phyloP scores from a whole-genome alignment of 2,113 vertebrate species.

The Theropithecus gelada region DNA sequence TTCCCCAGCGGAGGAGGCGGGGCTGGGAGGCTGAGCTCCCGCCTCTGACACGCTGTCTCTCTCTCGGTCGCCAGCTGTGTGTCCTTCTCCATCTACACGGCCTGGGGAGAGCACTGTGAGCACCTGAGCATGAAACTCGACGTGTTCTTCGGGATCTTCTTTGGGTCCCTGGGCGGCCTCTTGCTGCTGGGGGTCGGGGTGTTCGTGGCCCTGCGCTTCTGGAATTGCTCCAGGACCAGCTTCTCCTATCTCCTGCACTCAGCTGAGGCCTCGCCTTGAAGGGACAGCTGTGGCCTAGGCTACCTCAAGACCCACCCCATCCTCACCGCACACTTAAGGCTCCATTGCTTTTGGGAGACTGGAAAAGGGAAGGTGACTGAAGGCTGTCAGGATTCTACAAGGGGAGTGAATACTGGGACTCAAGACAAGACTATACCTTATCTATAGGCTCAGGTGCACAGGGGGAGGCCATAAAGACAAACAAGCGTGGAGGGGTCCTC shows the following conservation, averaged over 20 bases:
- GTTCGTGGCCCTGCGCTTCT: neutral
- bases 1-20: too few species aligned
- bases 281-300: neutral
- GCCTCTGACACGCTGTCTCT: neutral
- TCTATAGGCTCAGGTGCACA: neutral
- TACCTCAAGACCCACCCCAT: neutral
- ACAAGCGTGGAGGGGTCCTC: neutral
- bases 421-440: neutral
- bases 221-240: fast-evolving
- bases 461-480: neutral
- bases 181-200: constrained; percentile 47
- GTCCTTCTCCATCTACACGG: constrained; percentile 43
- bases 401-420: neutral
- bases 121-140: constrained; percentile 70
- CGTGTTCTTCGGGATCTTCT: constrained; percentile 79
- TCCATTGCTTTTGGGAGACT: neutral
- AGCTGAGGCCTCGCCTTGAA: neutral
- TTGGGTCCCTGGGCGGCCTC: constrained; percentile 75
- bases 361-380: neutral
- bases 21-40: neutral
- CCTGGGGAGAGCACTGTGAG: constrained; percentile 74
- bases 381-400: neutral
- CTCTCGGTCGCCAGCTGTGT: neutral
- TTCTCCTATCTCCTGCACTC: neutral
- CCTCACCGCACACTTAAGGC: neutral